These are phyloP conservation scores for Poecilobothrus nobilitatus DNA, from an alignment of 2,888 invertebrate genomes.

Conservation along the genomic window DNA sequence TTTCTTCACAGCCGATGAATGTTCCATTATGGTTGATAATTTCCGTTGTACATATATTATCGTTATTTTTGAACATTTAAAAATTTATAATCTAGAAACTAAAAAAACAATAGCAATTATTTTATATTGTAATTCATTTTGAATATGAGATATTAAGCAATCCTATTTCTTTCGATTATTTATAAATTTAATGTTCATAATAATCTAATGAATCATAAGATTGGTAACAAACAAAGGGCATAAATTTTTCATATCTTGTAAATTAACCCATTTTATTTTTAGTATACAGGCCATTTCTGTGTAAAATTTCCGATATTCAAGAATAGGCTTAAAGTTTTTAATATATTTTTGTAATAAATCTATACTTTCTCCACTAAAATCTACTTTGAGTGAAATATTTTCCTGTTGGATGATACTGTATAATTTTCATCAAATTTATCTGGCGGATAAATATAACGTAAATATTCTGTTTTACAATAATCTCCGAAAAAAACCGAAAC, in stretches of 20 bases:
- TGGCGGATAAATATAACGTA: not conserved
- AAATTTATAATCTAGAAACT: not conserved
- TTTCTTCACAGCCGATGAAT: slow-evolving; percentile 2
- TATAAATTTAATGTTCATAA: slow-evolving; percentile 8
- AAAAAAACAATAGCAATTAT: slow-evolving; percentile 4
- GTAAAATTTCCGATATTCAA: not conserved
- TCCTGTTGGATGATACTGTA: slow-evolving; percentile 1
- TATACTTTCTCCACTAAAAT: not conserved
- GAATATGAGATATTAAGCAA: too few relatives aligned
- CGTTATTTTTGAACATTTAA: not conserved
- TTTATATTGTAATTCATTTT: slow-evolving; percentile 2
- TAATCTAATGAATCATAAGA: slow-evolving; percentile 9
- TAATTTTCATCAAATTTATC: slow-evolving; percentile 4
- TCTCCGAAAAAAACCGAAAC: not conserved
- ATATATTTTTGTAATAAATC: not conserved
- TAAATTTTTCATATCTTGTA: slow-evolving; percentile 8
- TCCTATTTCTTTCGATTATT: not conserved
- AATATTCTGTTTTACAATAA: not conserved
- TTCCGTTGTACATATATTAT: too few relatives aligned
- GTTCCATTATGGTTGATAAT: not conserved
- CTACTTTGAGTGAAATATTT: slow-evolving; percentile 3
- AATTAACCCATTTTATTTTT: slow-evolving; percentile 9
- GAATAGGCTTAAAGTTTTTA: slow-evolving; percentile 4
- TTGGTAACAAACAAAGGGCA: slow-evolving; percentile 9
- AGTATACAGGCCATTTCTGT: not conserved